Conservation (phyloP, 2,797 vertebrate species). For the Crocodylus rhombifer region DNA sequence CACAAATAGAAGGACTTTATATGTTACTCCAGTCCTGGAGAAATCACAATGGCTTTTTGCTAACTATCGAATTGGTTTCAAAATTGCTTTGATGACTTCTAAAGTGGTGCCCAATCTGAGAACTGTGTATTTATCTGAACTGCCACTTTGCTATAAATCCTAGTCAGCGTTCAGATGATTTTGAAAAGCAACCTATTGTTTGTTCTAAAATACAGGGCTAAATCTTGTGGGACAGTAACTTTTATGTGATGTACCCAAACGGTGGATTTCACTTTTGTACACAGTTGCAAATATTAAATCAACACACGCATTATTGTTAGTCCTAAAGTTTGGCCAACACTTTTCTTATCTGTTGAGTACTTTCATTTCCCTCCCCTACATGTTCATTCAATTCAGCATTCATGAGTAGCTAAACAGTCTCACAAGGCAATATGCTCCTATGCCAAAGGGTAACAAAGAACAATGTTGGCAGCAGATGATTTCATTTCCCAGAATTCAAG, state of each 20-base stretch:
- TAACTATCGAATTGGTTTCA: not conserved
- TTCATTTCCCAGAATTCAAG: not conserved
- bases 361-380: not conserved
- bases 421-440: not conserved
- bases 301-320: not conserved
- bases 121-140: not conserved
- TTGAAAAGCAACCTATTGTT: not conserved
- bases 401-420: no score
- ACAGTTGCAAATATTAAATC: not conserved
- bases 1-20: not conserved
- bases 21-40: fast-evolving
- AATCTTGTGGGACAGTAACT: not conserved
- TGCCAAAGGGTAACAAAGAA: not conserved
- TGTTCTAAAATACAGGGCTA: not conserved
- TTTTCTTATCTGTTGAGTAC: not conserved
- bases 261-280: not conserved
- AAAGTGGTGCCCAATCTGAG: not conserved
- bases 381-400: not conserved
- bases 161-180: not conserved
- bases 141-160: not conserved
- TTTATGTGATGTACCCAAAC: fast-evolving
- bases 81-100: not conserved
- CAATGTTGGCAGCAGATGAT: not conserved
- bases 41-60: not conserved
- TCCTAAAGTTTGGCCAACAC: not conserved